A percentile compares a stretch with the other conserved stretches of the same genome.
These are phyloP conservation scores for Hypanus sabinus DNA, from an alignment of 2,113 vertebrate species.

Conservation along the genomic window DNA sequence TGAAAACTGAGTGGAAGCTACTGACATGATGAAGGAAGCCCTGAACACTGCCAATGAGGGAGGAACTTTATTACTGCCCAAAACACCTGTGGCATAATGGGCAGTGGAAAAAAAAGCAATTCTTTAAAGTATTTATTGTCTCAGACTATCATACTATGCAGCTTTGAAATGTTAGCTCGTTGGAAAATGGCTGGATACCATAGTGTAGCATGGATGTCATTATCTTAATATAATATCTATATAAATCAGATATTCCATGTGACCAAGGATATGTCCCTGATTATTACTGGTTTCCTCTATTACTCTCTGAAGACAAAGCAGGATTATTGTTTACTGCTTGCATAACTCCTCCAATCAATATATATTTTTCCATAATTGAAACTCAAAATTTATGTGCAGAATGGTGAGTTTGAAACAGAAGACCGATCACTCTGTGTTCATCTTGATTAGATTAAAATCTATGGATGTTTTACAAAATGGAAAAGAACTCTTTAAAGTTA, in stretches of 20 bases:
- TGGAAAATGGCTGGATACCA: background rate
- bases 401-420: background rate
- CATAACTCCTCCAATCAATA: background rate
- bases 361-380: background rate
- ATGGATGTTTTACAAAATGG: background rate
- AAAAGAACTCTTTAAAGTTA: background rate
- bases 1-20: too few relatives aligned
- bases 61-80: too few relatives aligned
- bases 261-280: background rate
- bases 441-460: constrained; percentile 23
- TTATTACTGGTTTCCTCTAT: background rate
- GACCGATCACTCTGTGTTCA: background rate
- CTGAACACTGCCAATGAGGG: too few relatives aligned
- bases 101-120: too few relatives aligned
- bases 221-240: constrained; percentile 6
- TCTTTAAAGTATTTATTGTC: constrained; percentile 12
- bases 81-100: too few relatives aligned
- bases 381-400: background rate
- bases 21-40: too few relatives aligned
- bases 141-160: background rate
- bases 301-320: background rate
- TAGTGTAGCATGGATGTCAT: background rate
- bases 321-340: background rate
- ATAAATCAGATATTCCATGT: background rate
- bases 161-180: background rate